Evolutionary conservation across 2,888 invertebrate species (phyloP).

Genomic region (Xiphydria camelus): DNA sequence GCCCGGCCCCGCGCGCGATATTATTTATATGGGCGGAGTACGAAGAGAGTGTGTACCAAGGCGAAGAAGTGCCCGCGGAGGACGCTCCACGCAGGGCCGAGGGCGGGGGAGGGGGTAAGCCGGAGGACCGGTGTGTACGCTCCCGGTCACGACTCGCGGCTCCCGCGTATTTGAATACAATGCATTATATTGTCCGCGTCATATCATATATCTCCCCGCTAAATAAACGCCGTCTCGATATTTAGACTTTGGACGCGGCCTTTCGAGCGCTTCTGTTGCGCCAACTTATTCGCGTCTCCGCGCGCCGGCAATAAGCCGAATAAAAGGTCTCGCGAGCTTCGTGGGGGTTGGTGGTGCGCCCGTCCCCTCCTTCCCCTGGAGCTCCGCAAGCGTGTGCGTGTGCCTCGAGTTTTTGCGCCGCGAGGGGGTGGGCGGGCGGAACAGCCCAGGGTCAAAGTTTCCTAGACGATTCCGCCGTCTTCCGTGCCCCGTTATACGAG

Average conservation of each 20-base stretch:
- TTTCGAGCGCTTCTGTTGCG: too few relatives aligned
- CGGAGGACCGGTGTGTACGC: too few relatives aligned
- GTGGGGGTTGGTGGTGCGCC: too few relatives aligned
- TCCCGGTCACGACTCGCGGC: constrained; percentile 57
- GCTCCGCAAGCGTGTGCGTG: too few relatives aligned
- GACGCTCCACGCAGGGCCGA: constrained; percentile 31
- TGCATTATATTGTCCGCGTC: constrained; percentile 59
- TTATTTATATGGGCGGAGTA: constrained; percentile 49
- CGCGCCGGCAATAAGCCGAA: background rate
- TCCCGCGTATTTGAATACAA: constrained; percentile 59
- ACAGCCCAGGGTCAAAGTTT: too few relatives aligned
- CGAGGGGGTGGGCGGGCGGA: too few relatives aligned
- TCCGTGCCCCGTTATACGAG: too few relatives aligned
- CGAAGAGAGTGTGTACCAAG: constrained; percentile 19
- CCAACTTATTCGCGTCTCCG: too few relatives aligned
- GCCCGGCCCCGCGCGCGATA: constrained; percentile 35
- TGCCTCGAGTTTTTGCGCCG: too few relatives aligned
- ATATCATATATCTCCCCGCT: constrained; percentile 58
- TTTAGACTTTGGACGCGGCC: constrained; percentile 49
- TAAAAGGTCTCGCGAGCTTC: background rate
- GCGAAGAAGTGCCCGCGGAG: constrained; percentile 12
- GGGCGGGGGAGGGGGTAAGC: constrained; percentile 25
- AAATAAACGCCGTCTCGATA: constrained; percentile 58
- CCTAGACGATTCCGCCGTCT: too few relatives aligned
- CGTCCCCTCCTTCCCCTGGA: too few relatives aligned